Percentiles rank a stretch among this genome's conserved stretches.
These are phyloP conservation scores for Acleris holmiana DNA, from an alignment of 2,888 invertebrate genomes.

Conservation along the genomic window DNA sequence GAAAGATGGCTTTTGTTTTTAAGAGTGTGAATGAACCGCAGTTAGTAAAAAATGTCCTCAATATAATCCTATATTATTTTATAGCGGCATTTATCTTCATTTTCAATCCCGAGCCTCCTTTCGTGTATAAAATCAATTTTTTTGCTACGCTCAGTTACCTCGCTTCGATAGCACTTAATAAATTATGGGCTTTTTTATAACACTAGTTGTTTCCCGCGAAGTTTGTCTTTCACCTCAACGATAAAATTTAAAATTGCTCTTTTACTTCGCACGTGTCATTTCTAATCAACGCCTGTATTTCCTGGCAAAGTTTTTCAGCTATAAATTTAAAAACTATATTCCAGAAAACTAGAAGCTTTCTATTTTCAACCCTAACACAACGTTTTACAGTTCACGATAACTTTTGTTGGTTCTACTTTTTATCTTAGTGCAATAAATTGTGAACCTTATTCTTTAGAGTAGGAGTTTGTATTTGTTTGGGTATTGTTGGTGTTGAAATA, in stretches of 20 bases:
- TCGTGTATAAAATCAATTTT: conserved; percentile 1
- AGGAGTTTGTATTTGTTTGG: not conserved
- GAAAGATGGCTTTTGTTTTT: too few species aligned
- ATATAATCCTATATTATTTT: not conserved
- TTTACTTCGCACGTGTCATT: conserved; percentile 2
- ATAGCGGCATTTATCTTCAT: not conserved
- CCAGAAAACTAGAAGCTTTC: not conserved
- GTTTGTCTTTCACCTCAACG: too few species aligned
- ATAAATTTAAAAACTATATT: conserved; percentile 8
- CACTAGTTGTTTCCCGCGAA: too few species aligned
- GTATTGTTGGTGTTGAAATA: conserved; percentile 7
- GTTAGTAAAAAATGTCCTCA: not conserved
- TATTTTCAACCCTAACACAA: not conserved
- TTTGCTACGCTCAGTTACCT: conserved; percentile 2
- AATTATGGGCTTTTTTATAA: not conserved
- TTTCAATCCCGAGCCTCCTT: too few species aligned
- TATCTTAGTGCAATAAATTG: not conserved
- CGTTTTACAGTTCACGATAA: not conserved
- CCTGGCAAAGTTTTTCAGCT: conserved; percentile 8
- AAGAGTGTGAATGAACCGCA: too few species aligned
- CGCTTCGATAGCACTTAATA: conserved; percentile 1
- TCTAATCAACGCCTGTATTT: conserved; percentile 13
- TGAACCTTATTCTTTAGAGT: not conserved
- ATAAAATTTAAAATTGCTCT: too few species aligned
- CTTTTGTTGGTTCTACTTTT: not conserved